Conservation (phyloP, 2,797 vertebrate species). For the Erethizon dorsatum region DNA sequence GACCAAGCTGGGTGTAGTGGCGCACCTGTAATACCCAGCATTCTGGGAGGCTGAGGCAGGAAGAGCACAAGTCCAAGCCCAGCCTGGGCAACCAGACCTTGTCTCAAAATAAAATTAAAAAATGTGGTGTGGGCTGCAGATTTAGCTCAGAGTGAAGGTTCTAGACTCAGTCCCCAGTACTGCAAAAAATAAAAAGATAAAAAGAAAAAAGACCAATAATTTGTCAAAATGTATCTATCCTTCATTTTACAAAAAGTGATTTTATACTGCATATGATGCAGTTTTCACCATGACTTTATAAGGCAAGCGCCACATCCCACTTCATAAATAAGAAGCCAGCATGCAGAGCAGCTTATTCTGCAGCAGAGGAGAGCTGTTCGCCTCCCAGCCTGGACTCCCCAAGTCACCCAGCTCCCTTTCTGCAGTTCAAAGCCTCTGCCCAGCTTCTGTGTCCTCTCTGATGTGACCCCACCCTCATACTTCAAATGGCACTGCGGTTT, state of each 20-base stretch:
- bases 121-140: background rate
- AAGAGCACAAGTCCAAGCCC: background rate
- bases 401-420: rapidly evolving
- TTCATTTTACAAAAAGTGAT: background rate
- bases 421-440: background rate
- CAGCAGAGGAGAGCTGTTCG: background rate
- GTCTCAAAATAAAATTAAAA: background rate
- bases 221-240: background rate
- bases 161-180: background rate
- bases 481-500: background rate
- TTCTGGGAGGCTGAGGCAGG: background rate
- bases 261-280: background rate
- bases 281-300: background rate
- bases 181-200: background rate
- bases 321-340: background rate
- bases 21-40: background rate
- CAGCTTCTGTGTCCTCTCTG: background rate
- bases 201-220: background rate
- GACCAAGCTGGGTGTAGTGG: background rate
- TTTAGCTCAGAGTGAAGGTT: background rate
- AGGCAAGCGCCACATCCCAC: background rate
- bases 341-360: background rate
- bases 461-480: background rate
- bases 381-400: background rate
- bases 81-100: background rate